Base-by-base conservation (phyloP, 1,140 invertebrate genomes). In the Tetragnatha versicolor region DNA sequence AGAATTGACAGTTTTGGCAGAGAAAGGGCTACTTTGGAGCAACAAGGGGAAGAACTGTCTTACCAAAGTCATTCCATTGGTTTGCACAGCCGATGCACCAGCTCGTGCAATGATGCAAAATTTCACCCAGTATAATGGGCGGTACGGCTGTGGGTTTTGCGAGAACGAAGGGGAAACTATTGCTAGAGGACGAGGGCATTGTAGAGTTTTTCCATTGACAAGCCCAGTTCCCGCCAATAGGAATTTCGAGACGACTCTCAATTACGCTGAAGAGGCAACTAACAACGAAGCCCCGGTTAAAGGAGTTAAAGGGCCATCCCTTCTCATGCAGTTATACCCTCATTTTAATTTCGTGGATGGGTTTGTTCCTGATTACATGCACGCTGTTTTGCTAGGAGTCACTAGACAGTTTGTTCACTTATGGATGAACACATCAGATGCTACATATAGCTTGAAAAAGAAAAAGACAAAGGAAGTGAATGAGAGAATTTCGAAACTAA, bases 311-410 rank as follows among this genome's bases (percentile, higher is more conserved):
- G 58, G 58, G 12, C 29, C 58, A n/a, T 61, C 25, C 1, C 14
- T 61, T 3, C 33, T 61, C 2, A 61, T 61, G 58, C 27, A 33
- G 3, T 31, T 61, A 2, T 61, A 6, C 33, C 58, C 58, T 33
- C 29, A 61, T 29, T 61, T 35, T 61, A 9, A 35, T 33, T 9
- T 61, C 12, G 7, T 61, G 1, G 1, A 39, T 1, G 58, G 25
- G 2, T 61, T 61, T 61, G 31, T 61, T 2, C 58, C 58, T 2
- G 27, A 61, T 25, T 61, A 61, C 22, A 61, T 61, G 58, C 58
- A 61, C 9, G 9, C 58, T 39, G 58, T 61, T 3, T 33, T 61
- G 2, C 7, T 61, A 2, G 58, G 58, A 14, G 31, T 61, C 2
- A 33, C 58, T n/a, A 29, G 58, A 33, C 25, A 61, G 25, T 2